phyloP scores from a whole-genome alignment of 2,888 invertebrate genomes.

The Coelopa pilipes region DNA sequence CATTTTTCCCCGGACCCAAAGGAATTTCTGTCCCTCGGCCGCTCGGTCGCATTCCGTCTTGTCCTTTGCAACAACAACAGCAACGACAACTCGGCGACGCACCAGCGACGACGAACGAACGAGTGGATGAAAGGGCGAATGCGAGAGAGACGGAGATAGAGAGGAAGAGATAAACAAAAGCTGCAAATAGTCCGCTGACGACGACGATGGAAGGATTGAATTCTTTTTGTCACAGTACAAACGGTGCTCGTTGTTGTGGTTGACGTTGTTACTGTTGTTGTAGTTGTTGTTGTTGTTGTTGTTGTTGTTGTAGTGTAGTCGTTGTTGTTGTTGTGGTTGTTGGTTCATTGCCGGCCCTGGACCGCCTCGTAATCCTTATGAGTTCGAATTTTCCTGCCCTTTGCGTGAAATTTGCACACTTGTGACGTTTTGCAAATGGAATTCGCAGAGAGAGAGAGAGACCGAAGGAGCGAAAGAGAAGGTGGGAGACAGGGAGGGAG shows the following conservation, averaged over 20 bases:
- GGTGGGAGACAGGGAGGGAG: neutral
- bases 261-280: too few species aligned
- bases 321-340: too few species aligned
- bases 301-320: too few species aligned
- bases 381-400: constrained; percentile 17
- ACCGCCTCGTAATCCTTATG: constrained; percentile 5
- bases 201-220: neutral
- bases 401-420: constrained; percentile 23
- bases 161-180: constrained; percentile 18
- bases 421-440: constrained; percentile 26
- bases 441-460: neutral
- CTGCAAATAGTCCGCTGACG: neutral
- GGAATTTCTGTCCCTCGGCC: constrained; percentile 26
- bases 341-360: too few species aligned
- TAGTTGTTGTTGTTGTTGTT: too few species aligned
- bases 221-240: neutral
- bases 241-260: neutral
- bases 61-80: neutral
- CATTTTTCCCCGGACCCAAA: constrained; percentile 25
- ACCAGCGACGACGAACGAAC: neutral
- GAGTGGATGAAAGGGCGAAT: neutral
- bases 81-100: neutral
- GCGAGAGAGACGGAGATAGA: neutral
- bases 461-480: too few species aligned
- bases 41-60: neutral